A percentile compares a stretch with the other conserved stretches of the same genome.
These are phyloP conservation scores for Poeciliopsis occidentalis DNA, from an alignment of 2,113 vertebrate species.

Conservation along the genomic window DNA sequence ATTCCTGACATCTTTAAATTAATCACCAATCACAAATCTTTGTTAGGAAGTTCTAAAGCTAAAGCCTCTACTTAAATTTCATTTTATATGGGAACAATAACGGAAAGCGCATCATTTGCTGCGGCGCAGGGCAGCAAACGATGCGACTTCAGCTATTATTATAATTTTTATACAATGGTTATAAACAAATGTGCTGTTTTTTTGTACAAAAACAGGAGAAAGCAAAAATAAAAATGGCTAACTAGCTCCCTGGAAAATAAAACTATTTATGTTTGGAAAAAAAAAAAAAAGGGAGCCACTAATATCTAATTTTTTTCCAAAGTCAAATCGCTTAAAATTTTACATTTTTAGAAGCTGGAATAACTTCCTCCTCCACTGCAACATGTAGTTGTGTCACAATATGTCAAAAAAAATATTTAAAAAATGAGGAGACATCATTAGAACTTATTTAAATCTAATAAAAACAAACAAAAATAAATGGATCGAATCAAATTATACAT, in stretches of 20 bases:
- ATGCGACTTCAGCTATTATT: not conserved
- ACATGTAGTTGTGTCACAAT: slow-evolving; percentile 53
- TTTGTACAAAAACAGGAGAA: slow-evolving; percentile 50
- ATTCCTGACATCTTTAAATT: slow-evolving; percentile 52
- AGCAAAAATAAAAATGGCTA: slow-evolving; percentile 46
- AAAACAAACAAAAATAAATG: slow-evolving; percentile 22
- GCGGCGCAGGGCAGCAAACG: slow-evolving; percentile 16
- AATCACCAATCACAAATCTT: slow-evolving; percentile 54
- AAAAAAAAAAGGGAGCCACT: slow-evolving; percentile 41
- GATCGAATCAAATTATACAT: slow-evolving; percentile 71
- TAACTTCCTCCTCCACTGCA: slow-evolving; percentile 50
- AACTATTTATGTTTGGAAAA: slow-evolving; percentile 8
- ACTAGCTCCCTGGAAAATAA: slow-evolving; percentile 46
- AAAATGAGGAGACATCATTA: slow-evolving; percentile 23
- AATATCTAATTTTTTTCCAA: slow-evolving; percentile 11
- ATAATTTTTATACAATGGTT: slow-evolving; percentile 58
- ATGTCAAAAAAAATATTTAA: slow-evolving; percentile 53
- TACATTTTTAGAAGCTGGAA: slow-evolving; percentile 64
- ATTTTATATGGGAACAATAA: slow-evolving; percentile 54
- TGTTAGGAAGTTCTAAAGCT: slow-evolving; percentile 65
- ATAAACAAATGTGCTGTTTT: slow-evolving; percentile 56
- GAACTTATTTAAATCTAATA: slow-evolving; percentile 5
- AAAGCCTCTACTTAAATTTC: slow-evolving; percentile 65
- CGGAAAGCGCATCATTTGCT: slow-evolving; percentile 10
- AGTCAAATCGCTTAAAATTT: slow-evolving; percentile 45